Base-by-base conservation (phyloP, 2,113 vertebrate species). In the Neodon shergylaensis region DNA sequence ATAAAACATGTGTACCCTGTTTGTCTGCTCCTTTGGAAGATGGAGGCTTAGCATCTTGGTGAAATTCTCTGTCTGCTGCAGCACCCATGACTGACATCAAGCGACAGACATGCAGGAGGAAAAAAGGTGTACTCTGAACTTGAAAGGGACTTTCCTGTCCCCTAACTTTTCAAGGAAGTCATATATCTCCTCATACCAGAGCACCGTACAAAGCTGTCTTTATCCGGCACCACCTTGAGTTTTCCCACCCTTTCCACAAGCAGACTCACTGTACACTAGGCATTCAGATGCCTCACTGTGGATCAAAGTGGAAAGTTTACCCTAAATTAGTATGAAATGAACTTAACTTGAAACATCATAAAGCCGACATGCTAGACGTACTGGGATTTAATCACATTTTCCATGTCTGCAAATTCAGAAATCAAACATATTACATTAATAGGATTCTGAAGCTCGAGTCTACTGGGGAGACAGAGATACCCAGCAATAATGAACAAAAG, bases 261-360 rank as follows among this genome's bases (percentile, higher is more conserved):
- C 16, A 78, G 19, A 58, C 21, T 9, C 1, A 21, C 52, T 82
- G 73, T 63, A 52, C 6, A 0, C 31, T 78, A 0, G 21, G 44
- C 49, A 42, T 66, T 70, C 42, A 61, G 83, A 91, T 54, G 54
- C 31, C 26, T 70, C 7, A 1, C 28, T 28, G 36, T 76, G 88
- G 92, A 94, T 95, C 81, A 93, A 92, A 94, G 97, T 42, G n/a
- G 52, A 78, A 28, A 81, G 72, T 95, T 93, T 84, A 93, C 14
- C 94, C 82, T 94, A 96, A 94, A 97, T 97, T 94, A 95, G 54
- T 94, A 96, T 97, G 94, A 96, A 97, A 95, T 94, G 90, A 93
- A 90, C 90, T 95, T 94, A 95, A 84, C 74, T 96, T 16, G 72
- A 88, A 91, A 94, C 52, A 78, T 83, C 10, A 0, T 93, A 94